Evolutionary conservation across 2,797 vertebrate genomes (phyloP).

Genomic region (Poliocrania exsul): DNA sequence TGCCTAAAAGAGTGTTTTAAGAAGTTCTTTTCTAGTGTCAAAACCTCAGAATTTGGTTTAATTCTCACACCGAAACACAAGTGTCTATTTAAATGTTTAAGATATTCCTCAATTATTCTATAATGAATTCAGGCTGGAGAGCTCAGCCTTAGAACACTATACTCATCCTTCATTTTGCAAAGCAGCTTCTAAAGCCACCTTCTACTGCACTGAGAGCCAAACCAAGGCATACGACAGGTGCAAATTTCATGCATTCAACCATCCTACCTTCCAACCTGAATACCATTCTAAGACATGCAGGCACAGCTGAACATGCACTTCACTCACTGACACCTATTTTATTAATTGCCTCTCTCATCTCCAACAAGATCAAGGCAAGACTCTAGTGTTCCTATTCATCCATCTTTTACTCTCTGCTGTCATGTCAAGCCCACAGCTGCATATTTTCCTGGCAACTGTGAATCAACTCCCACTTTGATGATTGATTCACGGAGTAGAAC

Average conservation of each 20-base stretch:
- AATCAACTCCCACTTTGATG: slow-evolving; percentile 16
- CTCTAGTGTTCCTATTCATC: neutral
- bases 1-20: neutral
- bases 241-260: neutral
- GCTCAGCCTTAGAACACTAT: neutral
- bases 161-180: neutral
- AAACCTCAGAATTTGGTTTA: neutral
- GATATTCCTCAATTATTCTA: neutral
- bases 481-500: slow-evolving; percentile 20
- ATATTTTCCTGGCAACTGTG: slow-evolving; percentile 15
- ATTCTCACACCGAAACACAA: neutral
- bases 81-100: neutral
- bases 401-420: neutral
- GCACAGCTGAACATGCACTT: neutral
- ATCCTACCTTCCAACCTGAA: neutral
- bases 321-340: neutral
- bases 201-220: neutral
- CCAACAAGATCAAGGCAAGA: slow-evolving; percentile 1
- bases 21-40: neutral
- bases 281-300: neutral
- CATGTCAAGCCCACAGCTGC: slow-evolving; percentile 43
- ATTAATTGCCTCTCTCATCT: neutral
- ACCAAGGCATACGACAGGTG: neutral
- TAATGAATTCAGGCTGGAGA: neutral
- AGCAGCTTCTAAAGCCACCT: neutral